phyloP scores from a whole-genome alignment of 1,140 invertebrate genomes.

The Zophobas atratus region DNA sequence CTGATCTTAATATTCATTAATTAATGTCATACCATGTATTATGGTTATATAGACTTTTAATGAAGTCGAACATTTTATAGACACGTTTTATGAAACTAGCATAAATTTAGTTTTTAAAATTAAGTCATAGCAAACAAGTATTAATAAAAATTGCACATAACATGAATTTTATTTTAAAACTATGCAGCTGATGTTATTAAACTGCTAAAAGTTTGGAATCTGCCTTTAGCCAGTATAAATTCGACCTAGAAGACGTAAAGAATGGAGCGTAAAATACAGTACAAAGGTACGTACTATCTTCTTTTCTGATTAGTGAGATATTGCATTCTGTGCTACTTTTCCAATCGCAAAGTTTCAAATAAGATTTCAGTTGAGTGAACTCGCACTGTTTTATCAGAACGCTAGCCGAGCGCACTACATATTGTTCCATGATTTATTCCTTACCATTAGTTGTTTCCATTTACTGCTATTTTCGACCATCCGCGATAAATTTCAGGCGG shows the following conservation, averaged over 20 bases:
- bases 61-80: too few relatives aligned
- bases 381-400: conserved; percentile 49
- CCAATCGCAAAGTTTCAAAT: conserved; percentile 50
- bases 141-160: too few relatives aligned
- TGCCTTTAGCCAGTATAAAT: background rate
- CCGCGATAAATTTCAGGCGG: conserved; percentile 47
- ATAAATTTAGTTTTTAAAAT: too few relatives aligned
- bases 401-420: conserved; percentile 48
- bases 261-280: conserved; percentile 13
- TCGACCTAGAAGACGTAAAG: background rate
- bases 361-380: conserved; percentile 49
- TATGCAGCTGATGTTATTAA: too few relatives aligned
- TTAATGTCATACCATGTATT: too few relatives aligned
- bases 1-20: too few relatives aligned
- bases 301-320: conserved; percentile 31
- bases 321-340: conserved; percentile 44
- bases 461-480: conserved; percentile 49
- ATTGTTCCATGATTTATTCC: conserved; percentile 53
- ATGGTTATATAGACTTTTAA: too few relatives aligned
- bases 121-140: too few relatives aligned
- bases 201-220: background rate
- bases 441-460: conserved; percentile 53
- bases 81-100: too few relatives aligned
- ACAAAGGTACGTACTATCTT: background rate
- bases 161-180: too few relatives aligned